Evolutionary conservation across 2,113 vertebrate genomes (phyloP), one percentile per base, ranked within the genome.

Genomic region (Ptilonorhynchus violaceus): DNA sequence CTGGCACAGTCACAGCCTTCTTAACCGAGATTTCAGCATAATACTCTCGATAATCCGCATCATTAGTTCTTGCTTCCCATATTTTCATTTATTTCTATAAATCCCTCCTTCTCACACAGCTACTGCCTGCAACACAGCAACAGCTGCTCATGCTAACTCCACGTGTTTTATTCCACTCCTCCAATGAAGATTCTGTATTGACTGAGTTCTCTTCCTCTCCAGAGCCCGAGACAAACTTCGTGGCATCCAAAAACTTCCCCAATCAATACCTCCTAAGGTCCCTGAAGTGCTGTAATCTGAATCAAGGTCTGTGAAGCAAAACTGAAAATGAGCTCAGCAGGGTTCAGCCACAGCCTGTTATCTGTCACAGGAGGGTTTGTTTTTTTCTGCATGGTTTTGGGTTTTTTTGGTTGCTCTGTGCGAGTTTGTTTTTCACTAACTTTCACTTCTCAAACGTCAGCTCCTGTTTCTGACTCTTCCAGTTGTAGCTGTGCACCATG

Each of bases 231-330:
- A 82, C 35, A 92, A 90, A 92, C 85, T 93, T 81, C 8, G 10
- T 86, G 68, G 70, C 72, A 96, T 94, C 91, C 81, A 88, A 87
- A 95, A 94, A 89, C 75, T 96, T 93, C 58, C 50, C 64, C 77
- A 90, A 42, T 97, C 94, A 93, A 97, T 97, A 93, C 60, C n/a
- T 91, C 56, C 82, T 69, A 25, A 68, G 59, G 80, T 90, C 62
- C 24, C 92, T 88, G 82, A 90, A 93, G 96, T 73, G 79, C 84
- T 89, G 88, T 92, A 96, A 96, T 95, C 93, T 93, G 93, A 96
- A 96, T 90, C 92, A 92, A 93, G 82, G 81, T 84, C 81, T 94
- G 90, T 96, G 96, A 96, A 96, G 93, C 90, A 96, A 96, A 96
- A 95, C 93, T 89, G 93, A 94, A 94, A 96, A 96, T 96, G 88